These are phyloP conservation scores for Podarcis muralis DNA, from an alignment of 2,113 vertebrate species.

Conservation along the genomic window DNA sequence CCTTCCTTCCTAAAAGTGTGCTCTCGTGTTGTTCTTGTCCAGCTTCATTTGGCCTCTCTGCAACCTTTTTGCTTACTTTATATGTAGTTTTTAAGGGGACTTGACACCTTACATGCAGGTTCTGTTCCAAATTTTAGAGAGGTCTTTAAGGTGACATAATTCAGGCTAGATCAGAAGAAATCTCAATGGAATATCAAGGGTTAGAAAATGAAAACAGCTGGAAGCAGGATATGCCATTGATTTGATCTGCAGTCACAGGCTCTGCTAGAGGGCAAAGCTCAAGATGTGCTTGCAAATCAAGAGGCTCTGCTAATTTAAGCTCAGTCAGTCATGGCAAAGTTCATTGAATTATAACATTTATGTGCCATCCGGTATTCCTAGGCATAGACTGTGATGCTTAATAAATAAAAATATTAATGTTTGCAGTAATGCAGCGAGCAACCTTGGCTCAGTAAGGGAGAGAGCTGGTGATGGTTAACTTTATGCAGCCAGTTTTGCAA, in stretches of 20 bases:
- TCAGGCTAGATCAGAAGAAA: neutral
- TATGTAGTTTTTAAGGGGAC: neutral
- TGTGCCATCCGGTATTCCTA: neutral
- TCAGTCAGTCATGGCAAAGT: neutral
- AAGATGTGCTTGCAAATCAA: neutral
- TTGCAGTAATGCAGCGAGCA: neutral
- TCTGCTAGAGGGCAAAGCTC: neutral
- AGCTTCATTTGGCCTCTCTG: neutral
- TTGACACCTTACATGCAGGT: neutral
- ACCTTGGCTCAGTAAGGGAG: neutral
- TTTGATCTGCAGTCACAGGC: neutral
- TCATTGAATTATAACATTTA: neutral
- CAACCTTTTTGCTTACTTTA: neutral
- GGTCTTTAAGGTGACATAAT: neutral
- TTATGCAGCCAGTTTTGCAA: neutral
- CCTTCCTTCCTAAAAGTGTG: neutral
- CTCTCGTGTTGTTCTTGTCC: neutral
- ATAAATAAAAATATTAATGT: neutral
- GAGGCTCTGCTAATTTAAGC: neutral
- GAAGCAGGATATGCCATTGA: neutral
- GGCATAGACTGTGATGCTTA: neutral
- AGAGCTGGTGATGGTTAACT: neutral
- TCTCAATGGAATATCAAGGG: neutral
- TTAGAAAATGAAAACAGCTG: neutral
- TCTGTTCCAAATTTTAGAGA: neutral